Conservation (phyloP, 2,113 vertebrate species). For the Lagopus leucura region DNA sequence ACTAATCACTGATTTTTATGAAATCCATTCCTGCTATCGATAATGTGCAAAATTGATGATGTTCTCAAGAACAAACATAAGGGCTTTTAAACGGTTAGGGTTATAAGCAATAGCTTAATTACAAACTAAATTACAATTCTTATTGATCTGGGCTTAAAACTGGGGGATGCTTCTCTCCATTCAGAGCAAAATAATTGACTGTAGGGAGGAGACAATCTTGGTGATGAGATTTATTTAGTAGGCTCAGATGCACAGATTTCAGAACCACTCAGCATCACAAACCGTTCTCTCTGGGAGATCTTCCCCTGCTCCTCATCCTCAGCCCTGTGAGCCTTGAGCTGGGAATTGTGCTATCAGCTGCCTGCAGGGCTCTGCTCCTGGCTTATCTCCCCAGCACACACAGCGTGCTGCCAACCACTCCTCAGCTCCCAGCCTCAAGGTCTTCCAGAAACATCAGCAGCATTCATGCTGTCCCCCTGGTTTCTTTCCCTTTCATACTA, state of each 20-base stretch:
- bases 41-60: not conserved
- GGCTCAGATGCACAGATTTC: conserved; percentile 12
- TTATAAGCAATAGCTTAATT: not conserved
- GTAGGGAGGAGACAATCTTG: not conserved
- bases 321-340: not conserved
- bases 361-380: conserved; percentile 2
- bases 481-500: not conserved
- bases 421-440: conserved; percentile 13
- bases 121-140: not conserved
- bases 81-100: not conserved
- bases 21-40: not conserved
- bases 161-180: not conserved
- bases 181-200: not conserved
- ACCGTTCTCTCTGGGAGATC: not conserved
- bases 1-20: not conserved
- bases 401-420: not conserved
- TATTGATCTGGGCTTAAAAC: not conserved
- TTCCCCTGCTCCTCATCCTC: not conserved
- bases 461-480: not conserved
- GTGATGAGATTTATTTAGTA: not conserved
- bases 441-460: not conserved
- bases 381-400: conserved; percentile 43
- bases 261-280: conserved; percentile 23
- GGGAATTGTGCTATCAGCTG: conserved; percentile 65
- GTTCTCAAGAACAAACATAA: not conserved